Evolutionary conservation across 1,140 invertebrate species (phyloP).

Genomic region (Drosophila kikkawai): DNA sequence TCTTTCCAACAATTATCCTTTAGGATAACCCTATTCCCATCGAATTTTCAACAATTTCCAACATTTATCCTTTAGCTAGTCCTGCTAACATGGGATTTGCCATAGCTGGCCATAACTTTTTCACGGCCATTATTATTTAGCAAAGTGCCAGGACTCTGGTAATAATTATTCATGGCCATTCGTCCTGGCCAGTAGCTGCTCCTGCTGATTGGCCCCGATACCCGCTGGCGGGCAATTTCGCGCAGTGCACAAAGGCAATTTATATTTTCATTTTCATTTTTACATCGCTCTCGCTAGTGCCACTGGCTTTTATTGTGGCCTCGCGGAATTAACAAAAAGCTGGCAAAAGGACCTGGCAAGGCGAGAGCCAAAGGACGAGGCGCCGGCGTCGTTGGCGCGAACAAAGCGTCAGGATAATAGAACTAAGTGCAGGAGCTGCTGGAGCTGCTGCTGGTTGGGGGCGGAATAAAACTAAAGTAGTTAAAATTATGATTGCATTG

Average conservation of each 20-base stretch:
- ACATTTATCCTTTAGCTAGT: neutral
- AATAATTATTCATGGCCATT: constrained; percentile 6
- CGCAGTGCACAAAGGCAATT: constrained; percentile 70
- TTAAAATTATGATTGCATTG: constrained; percentile 83
- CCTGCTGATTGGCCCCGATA: constrained; percentile 16
- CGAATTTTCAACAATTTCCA: neutral
- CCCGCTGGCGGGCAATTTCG: constrained; percentile 33
- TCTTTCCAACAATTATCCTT: no score
- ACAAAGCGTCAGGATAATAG: constrained; percentile 71
- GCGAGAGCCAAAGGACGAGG: constrained; percentile 26
- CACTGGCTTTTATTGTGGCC: constrained; percentile 66
- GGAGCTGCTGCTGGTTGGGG: constrained; percentile 4
- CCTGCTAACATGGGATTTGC: neutral
- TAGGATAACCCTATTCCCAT: neutral
- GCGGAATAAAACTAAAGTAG: constrained; percentile 76
- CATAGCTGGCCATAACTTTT: neutral
- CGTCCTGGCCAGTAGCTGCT: neutral
- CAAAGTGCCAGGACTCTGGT: neutral
- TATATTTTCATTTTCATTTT: constrained; percentile 70
- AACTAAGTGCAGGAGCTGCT: constrained; percentile 63
- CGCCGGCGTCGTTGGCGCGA: constrained; percentile 28
- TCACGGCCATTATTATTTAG: neutral
- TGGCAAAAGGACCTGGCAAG: constrained; percentile 14
- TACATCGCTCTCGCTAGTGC: constrained; percentile 41
- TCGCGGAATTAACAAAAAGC: constrained; percentile 67